These are phyloP conservation scores for Marcusenius ussheri DNA, from an alignment of 2,113 vertebrate species.

Conservation along the genomic window DNA sequence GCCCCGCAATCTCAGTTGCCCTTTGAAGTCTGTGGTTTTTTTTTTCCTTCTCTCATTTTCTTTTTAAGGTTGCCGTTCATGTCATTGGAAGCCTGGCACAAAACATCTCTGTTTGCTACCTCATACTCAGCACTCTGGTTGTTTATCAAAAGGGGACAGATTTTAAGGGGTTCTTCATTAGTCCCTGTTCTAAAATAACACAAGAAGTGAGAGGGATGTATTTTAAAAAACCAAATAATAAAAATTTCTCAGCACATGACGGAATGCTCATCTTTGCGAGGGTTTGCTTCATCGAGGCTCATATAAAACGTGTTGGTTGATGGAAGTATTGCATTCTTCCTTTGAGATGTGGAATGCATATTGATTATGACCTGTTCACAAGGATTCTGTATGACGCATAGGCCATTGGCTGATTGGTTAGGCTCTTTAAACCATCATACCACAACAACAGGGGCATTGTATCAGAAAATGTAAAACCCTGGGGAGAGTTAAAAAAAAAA, in stretches of 20 bases:
- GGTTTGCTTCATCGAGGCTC: slow-evolving; percentile 36
- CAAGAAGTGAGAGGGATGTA: not conserved
- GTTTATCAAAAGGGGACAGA: not conserved
- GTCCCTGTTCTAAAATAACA: slow-evolving; percentile 22
- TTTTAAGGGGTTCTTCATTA: slow-evolving; percentile 5
- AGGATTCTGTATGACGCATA: not conserved
- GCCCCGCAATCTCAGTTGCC: slow-evolving; percentile 27
- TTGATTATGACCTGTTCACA: slow-evolving; percentile 37
- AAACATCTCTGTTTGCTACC: slow-evolving; percentile 15
- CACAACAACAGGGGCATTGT: not conserved
- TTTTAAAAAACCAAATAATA: not conserved
- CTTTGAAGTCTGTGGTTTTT: slow-evolving; percentile 27
- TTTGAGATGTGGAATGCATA: slow-evolving; percentile 41
- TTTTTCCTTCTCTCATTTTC: slow-evolving; percentile 1
- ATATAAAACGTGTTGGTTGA: slow-evolving; percentile 42
- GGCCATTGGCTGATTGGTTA: slow-evolving; percentile 23
- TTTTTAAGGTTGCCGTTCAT: slow-evolving; percentile 6
- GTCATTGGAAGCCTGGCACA: slow-evolving; percentile 34
- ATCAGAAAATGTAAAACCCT: not conserved
- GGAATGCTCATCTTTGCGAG: slow-evolving; percentile 31
- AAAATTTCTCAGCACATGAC: slow-evolving; percentile 31
- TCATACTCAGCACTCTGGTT: slow-evolving; percentile 19
- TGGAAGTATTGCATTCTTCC: slow-evolving; percentile 44
- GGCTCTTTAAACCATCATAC: not conserved
- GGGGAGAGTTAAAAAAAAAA: not conserved